Evolutionary conservation across 2,113 vertebrate genomes (phyloP), one percentile per base, ranked within the genome.

Genomic region (Hiodon tergisus): DNA sequence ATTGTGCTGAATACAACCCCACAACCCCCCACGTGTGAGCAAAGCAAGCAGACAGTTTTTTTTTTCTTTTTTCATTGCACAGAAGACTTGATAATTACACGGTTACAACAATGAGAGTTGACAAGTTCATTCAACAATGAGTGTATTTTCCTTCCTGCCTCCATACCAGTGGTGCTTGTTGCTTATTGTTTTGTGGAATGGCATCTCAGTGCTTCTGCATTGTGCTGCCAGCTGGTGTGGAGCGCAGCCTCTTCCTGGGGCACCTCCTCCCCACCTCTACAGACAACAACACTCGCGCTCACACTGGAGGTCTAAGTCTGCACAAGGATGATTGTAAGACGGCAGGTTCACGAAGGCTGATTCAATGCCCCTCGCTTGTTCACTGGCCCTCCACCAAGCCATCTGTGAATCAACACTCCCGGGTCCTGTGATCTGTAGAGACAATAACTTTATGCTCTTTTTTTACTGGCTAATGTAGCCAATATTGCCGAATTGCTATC

Each of bases 121-220:
- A 88, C 84, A 79, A 74, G 83, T 81, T 86, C 83, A 84, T 80
- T 86, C 84, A 86, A 88, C 88, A 89, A 89, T 89, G 83, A 83
- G 81, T 83, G 72, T 67, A 66, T 83, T 88, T 89, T 87, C 88
- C 89, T 89, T 90, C 88, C 82, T 86, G 77, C 84, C 67, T 75
- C 73, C 63, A 9, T 31, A n/a, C 73, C 14, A 16, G 54, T 46
- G 6, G 54, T 31, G 1, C 4, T 6, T 14, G 80, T 77, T 80
- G 71, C 81, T 76, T 0, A 61, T 79, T 71, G 59, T 5, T 67
- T 46, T 53, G 70, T 50, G 16, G 73, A 58, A 69, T 54, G 74
- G 63, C 73, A 75, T 74, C 63, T 60, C 60, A 9, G n/a, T 52
- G 16, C 8, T 55, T 17, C 31, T 2, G 59, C 73, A 58, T 67